A percentile compares a stretch with the other conserved stretches of the same genome.
Conservation (phyloP, 2,888 invertebrate genomes). For the Diarsia brunnea region DNA sequence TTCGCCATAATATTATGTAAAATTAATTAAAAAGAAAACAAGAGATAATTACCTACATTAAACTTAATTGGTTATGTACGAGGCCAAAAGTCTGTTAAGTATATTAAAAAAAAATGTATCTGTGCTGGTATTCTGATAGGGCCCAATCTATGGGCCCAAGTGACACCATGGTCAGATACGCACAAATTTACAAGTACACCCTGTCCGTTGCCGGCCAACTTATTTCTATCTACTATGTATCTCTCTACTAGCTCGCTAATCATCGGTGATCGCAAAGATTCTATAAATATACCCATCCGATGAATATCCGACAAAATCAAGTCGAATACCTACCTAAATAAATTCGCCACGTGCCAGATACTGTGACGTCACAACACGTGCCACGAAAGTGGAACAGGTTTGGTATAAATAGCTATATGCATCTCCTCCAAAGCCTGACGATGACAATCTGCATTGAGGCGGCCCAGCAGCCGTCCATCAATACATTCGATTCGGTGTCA, state of each 20-base stretch:
- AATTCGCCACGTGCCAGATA: neutral
- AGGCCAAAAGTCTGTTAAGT: too few species aligned
- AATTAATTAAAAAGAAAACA: too few species aligned
- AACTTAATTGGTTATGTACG: too few species aligned
- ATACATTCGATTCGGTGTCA: neutral
- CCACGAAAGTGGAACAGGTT: neutral
- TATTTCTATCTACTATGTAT: neutral
- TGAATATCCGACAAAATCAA: neutral
- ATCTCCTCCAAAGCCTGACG: neutral
- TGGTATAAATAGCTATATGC: neutral
- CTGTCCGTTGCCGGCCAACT: neutral
- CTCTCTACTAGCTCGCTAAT: neutral
- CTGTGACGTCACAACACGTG: neutral
- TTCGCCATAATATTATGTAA: too few species aligned
- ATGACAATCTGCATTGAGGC: neutral
- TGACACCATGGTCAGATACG: neutral
- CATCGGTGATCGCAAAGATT: neutral
- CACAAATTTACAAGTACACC: neutral
- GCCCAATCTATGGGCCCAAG: too few species aligned
- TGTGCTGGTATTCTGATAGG: too few species aligned
- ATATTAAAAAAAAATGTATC: too few species aligned
- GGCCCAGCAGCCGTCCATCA: neutral
- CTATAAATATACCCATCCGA: neutral
- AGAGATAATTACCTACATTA: too few species aligned
- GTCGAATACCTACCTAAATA: neutral